phyloP scores from a whole-genome alignment of 2,797 vertebrate species.

The Rhabdomys pumilio region DNA sequence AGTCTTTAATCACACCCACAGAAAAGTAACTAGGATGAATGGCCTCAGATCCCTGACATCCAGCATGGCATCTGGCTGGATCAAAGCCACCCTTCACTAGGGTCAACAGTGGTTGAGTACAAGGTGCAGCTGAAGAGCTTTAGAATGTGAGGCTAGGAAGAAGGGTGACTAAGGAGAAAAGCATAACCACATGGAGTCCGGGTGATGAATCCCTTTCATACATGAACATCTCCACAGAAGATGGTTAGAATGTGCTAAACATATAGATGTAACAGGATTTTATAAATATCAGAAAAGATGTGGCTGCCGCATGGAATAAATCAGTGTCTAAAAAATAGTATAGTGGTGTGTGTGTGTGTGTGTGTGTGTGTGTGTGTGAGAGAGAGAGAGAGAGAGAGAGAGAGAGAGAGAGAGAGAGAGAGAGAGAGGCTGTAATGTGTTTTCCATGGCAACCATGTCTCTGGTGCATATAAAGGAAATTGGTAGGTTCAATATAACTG shows the following conservation, averaged over 20 bases:
- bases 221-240: constrained; percentile 28
- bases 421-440: constrained; percentile 58
- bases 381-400: too few relatives aligned
- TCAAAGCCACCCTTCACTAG: neutral
- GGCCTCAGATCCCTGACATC: neutral
- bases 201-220: neutral
- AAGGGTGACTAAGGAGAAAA: neutral
- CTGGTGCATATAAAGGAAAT: constrained; percentile 13
- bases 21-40: neutral
- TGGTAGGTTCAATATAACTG: constrained; percentile 48
- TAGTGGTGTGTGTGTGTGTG: neutral
- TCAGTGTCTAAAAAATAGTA: constrained; percentile 51
- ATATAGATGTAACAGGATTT: constrained; percentile 27
- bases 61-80: fast-evolving
- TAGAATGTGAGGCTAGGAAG: neutral
- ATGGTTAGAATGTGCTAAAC: neutral
- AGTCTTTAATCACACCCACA: neutral
- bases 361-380: neutral
- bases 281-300: constrained; percentile 70
- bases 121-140: neutral
- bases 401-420: neutral
- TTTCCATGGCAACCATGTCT: constrained; percentile 74
- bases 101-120: neutral
- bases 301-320: constrained; percentile 55
- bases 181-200: neutral